Evolutionary conservation across 2,113 vertebrate genomes (phyloP), one percentile per base, ranked within the genome.

Genomic region (Craseonycteris thonglongyai): DNA sequence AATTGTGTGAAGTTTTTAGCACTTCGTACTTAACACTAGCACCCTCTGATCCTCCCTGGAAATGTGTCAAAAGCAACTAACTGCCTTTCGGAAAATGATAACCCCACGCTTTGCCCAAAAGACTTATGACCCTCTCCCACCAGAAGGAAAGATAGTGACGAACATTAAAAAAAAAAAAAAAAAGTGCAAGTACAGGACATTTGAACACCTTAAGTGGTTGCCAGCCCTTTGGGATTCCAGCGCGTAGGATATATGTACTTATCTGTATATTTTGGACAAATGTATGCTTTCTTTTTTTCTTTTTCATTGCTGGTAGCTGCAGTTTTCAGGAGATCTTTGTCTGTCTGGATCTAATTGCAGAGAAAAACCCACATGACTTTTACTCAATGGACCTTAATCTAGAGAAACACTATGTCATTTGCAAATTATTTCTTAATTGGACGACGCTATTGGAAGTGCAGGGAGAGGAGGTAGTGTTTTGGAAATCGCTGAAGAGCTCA

Each of bases 341-440:
- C 90, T 90, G 88, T 63, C 68, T 49, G n/a, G 61, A 61, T 92
- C 28, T 69, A 72, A 84, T 68, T 79, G 88, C 21, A 18, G 35
- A 91, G 75, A 96, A n/a, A 90, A 22, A 2, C 84, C 79, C 93
- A 83, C 71, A 94, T 56, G 38, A 94, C 58, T 84, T 71, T 85
- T 83, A 58, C 14, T 45, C 95, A 47, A 19, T 51, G 92, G 90
- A 83, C 83, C 88, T 95, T 58, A 82, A 75, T 93, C 90, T 83
- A 68, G 80, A 86, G 95, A 93, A 87, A 76, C 56, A 69, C 71
- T 28, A 26, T 30, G 87, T 45, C 84, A 65, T 92, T 95, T 56
- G 92, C 78, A 49, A 93, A 59, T 89, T 87, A 79, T 96, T 95
- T 91, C 93, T 76, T 78, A 93, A 89, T 65, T 59, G 68, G 54